Percentiles rank a stretch among this genome's conserved stretches.
phyloP scores from a whole-genome alignment of 2,888 invertebrate species.

The Mimas tiliae region DNA sequence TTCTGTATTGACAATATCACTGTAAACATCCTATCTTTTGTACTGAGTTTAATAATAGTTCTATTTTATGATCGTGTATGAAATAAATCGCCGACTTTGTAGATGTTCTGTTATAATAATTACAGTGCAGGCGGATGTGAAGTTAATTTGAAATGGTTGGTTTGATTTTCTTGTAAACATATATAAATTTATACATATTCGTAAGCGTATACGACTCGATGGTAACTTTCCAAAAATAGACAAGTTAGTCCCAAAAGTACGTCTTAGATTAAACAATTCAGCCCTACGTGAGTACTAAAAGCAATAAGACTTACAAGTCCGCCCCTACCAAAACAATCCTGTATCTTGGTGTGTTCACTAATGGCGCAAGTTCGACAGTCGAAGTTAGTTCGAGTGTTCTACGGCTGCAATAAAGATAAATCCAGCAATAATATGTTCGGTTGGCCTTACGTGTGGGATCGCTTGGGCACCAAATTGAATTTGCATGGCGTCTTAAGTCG shows the following conservation, averaged over 20 bases:
- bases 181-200: not conserved
- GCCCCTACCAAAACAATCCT: constrained; percentile 82
- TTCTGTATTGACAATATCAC: constrained; percentile 77
- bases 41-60: constrained; percentile 58
- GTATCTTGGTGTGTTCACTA: constrained; percentile 84
- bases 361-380: constrained; percentile 84
- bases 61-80: constrained; percentile 21
- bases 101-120: not conserved
- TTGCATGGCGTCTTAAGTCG: constrained; percentile 84
- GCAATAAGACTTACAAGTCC: constrained; percentile 84
- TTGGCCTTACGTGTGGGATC: constrained; percentile 81
- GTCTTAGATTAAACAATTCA: constrained; percentile 80
- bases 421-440: constrained; percentile 84
- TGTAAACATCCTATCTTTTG: constrained; percentile 78
- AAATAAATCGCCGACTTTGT: constrained; percentile 4
- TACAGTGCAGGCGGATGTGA: constrained; percentile 2
- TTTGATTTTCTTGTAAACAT: not conserved
- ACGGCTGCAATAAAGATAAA: constrained; percentile 84
- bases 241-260: constrained; percentile 57
- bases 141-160: not conserved
- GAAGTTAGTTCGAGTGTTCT: constrained; percentile 83
- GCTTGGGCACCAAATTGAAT: constrained; percentile 83
- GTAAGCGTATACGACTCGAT: not conserved
- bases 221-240: constrained; percentile 35
- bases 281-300: constrained; percentile 76